Base-by-base conservation (phyloP, 92 coral and sea anemone genomes). In the Pocillopora meandrina region DNA sequence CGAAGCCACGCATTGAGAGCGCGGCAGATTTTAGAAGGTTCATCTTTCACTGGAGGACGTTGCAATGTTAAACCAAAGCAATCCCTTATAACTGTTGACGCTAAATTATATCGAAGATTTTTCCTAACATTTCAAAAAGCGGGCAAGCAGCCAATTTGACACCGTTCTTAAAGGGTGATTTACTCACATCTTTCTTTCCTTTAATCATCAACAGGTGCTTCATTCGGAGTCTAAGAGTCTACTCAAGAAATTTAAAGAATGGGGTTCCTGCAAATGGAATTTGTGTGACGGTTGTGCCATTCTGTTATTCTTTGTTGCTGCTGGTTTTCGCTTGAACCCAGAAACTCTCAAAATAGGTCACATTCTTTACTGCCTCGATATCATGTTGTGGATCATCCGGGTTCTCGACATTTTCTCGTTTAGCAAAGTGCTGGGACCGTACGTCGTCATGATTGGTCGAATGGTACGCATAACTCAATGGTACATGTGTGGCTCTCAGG, bases 361-460 rank as follows among this genome's bases (percentile, higher is more conserved):
- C 85, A 81, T 87, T 78, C 56, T 93, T 12, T 93, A 93, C 87
- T 88, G 97, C 85, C 77, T 93, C 74, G 97, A 93, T 52, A 89
- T 92, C 88, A 93, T 93, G 97, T 84, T 93, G 77, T 93, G 97
- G 97, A 93, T 93, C 74, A 91, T 93, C 78, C 87, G 97, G 62
- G 78, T 93, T 34, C 80, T 93, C 80, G 95, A 93, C 75, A 89
- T 91, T 49, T 93, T 93, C 85, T 93, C 95, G 17, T 95, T 93
- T 66, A 91, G 92, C 84, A 93, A 93, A 88, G 71, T 88, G 52
- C 86, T 93, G 67, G 97, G 97, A 36, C 95, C 97, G 23, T 93
- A 91, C 69, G 97, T 93, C 31, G 97, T 93, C 12, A 93, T 93
- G 97, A 93, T 93, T 84, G 97, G 97, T 17, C 84, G 97, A 84